phyloP scores from a whole-genome alignment of 1,140 invertebrate genomes.

The Adoxophyes honmai region DNA sequence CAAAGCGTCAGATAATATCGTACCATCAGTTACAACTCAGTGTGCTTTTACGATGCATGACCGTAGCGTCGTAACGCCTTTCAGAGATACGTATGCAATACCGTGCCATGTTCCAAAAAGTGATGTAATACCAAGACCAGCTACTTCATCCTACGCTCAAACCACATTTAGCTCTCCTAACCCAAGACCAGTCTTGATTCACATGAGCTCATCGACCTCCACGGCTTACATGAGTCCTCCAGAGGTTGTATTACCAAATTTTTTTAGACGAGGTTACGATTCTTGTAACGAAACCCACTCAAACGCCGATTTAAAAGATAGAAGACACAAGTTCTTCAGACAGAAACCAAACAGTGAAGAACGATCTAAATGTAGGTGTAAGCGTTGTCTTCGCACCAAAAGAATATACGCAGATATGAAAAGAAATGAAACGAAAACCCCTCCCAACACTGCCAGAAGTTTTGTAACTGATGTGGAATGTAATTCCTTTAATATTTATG shows the following conservation, averaged over 20 bases:
- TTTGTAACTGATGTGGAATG: background rate
- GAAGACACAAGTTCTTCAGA: background rate
- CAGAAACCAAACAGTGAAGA: slow-evolving; percentile 8
- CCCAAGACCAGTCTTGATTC: slow-evolving; percentile 48
- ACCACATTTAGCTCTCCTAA: slow-evolving; percentile 49
- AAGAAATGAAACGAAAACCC: slow-evolving; percentile 20
- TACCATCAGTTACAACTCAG: background rate
- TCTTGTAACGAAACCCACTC: background rate
- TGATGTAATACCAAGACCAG: slow-evolving; percentile 31
- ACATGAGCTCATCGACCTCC: slow-evolving; percentile 71
- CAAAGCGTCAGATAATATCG: background rate
- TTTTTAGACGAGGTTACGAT: slow-evolving; percentile 37
- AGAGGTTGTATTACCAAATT: slow-evolving; percentile 59
- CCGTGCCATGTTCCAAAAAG: slow-evolving; percentile 28
- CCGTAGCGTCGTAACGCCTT: slow-evolving; percentile 40
- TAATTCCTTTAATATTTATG: too few relatives aligned
- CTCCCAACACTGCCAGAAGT: slow-evolving; percentile 35
- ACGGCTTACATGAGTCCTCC: slow-evolving; percentile 74
- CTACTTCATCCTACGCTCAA: slow-evolving; percentile 57
- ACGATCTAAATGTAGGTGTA: slow-evolving; percentile 11
- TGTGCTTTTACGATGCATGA: slow-evolving; percentile 21
- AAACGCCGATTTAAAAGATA: background rate
- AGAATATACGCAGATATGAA: too few relatives aligned
- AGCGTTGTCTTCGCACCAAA: background rate
- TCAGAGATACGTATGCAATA: slow-evolving; percentile 32